Base-by-base conservation (phyloP, 2,113 vertebrate species). In the Neogobius melanostomus region DNA sequence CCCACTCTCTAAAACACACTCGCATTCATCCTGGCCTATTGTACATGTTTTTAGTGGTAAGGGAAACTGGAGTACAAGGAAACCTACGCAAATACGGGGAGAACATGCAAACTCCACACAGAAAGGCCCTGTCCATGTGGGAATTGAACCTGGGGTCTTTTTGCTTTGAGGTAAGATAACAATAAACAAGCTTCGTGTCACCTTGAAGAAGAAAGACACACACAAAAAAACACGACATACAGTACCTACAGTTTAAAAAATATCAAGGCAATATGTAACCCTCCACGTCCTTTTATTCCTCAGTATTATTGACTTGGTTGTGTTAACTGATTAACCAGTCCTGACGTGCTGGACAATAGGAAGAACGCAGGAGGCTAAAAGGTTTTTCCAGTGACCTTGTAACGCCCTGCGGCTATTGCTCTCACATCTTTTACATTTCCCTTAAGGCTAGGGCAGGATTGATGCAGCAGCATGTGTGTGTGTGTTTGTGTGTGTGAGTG, bases 371-470 rank as follows among this genome's bases (percentile, higher is more conserved):
- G 12, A 68, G 60, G 65, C 16, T 59, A 71, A 81, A 66, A 72
- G 65, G 74, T 72, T 52, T 74, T 81, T 77, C 66, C 52, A 69
- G 61, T 68, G 71, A 74, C 64, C 61, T 75, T 82, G 76, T 77
- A 76, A 69, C 43, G 57, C 64, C 80, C 62, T n/a, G 21, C 79
- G 65, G 80, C 64, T 50, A 64, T 64, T 7, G 15, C 60, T 74
- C 28, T 54, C 45, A 81, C 64, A 54, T 79, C 57, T 75, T 49
- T 66, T 69, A 68, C 50, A 65, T 62, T 59, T 70, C 68, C 62
- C 63, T 72, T 66, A 42, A 68, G 72, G 9, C 47, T 44, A 71
- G 28, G 59, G 49, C 17, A 6, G 43, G 50, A 67, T 15, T 71
- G 60, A 76, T 75, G 64, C 64, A 50, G 11, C 42, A 50, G 64